phyloP scores from a whole-genome alignment of 2,797 vertebrate genomes.

The Borostomias antarcticus region DNA sequence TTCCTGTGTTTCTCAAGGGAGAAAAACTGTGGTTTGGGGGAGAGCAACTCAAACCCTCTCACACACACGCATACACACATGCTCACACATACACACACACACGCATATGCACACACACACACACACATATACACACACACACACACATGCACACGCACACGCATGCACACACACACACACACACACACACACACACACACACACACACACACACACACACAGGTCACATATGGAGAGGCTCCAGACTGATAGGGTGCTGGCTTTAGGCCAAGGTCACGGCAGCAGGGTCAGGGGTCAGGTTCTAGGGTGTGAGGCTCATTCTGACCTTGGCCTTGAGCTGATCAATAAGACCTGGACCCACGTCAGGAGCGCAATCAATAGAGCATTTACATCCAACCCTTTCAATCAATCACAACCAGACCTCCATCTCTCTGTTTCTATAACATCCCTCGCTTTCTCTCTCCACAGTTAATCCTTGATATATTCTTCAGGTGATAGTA shows the following conservation, averaged over 20 bases:
- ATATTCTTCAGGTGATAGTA: too few species aligned
- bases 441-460: too few species aligned
- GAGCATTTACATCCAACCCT: conserved; percentile 56
- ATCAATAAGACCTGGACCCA: conserved; percentile 84
- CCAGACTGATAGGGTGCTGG: conserved; percentile 70
- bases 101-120: too few species aligned
- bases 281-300: conserved; percentile 77
- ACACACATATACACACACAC: conserved; percentile 1
- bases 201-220: conserved; percentile 29
- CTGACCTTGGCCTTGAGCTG: conserved; percentile 84
- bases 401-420: too few species aligned
- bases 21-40: conserved; percentile 27
- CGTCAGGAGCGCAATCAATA: conserved; percentile 60
- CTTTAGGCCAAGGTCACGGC: conserved; percentile 87
- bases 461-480: too few species aligned
- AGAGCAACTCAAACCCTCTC: conserved; percentile 50
- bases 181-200: conserved; percentile 20
- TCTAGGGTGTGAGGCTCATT: conserved; percentile 79
- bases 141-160: conserved; percentile 7
- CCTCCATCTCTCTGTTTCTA: too few species aligned
- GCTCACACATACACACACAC: conserved; percentile 34
- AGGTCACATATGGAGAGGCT: conserved; percentile 52
- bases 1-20: conserved; percentile 52
- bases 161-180: conserved; percentile 2
- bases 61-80: conserved; percentile 1